Percentiles rank a stretch among this genome's conserved stretches.
Evolutionary conservation across 2,888 invertebrate species (phyloP).

Genomic region (Tenodera sinensis): DNA sequence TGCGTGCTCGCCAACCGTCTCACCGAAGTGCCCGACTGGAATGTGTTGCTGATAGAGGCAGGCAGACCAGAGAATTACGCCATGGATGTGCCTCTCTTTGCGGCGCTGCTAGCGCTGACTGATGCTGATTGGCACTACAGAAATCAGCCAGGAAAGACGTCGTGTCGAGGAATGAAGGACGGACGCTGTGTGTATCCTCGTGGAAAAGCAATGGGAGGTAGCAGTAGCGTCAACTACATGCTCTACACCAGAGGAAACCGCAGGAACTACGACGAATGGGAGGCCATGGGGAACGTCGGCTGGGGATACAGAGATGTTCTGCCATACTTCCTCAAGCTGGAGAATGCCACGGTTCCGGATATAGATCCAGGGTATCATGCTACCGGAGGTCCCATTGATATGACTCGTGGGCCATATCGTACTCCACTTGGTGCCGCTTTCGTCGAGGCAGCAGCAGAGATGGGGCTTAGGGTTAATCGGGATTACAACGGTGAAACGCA

Average conservation of each 20-base stretch:
- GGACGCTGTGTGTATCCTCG: slow-evolving; percentile 30
- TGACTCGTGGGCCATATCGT: slow-evolving; percentile 37
- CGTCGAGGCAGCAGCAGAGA: slow-evolving; percentile 36
- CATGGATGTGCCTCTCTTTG: slow-evolving; percentile 1
- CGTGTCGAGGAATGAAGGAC: neutral
- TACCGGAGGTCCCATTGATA: slow-evolving; percentile 35
- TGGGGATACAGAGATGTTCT: slow-evolving; percentile 37
- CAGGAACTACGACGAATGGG: slow-evolving; percentile 31
- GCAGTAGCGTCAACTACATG: slow-evolving; percentile 46
- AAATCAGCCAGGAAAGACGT: neutral
- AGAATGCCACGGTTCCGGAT: slow-evolving; percentile 38
- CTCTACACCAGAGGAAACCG: slow-evolving; percentile 41
- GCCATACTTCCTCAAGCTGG: slow-evolving; percentile 40
- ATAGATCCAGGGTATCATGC: slow-evolving; percentile 37
- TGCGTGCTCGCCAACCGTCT: slow-evolving; percentile 3
- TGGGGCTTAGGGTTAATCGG: slow-evolving; percentile 35
- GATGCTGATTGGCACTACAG: slow-evolving; percentile 11
- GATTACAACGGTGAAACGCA: slow-evolving; percentile 43
- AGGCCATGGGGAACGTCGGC: slow-evolving; percentile 30
- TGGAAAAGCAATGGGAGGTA: slow-evolving; percentile 46
- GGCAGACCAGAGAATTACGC: neutral
- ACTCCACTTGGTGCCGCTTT: slow-evolving; percentile 37
- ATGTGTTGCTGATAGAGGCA: slow-evolving; percentile 17
- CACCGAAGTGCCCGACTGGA: neutral
- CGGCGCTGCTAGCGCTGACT: neutral